Evolutionary conservation across 1,140 invertebrate species (phyloP).

Genomic region (Adelges cooleyi): DNA sequence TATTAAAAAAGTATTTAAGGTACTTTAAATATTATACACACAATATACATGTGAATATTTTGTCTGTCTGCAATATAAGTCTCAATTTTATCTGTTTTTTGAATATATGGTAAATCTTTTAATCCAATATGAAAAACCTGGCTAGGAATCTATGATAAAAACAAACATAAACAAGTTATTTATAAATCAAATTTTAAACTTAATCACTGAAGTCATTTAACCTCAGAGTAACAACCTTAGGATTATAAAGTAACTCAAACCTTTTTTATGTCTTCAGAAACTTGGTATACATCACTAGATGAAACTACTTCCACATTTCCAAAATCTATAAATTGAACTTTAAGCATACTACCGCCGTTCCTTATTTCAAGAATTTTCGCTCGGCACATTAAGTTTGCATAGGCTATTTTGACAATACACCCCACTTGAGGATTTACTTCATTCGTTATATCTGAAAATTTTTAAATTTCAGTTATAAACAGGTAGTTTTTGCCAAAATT

Average conservation of each 20-base stretch:
- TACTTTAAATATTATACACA: neutral
- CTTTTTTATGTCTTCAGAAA: neutral
- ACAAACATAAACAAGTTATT: neutral
- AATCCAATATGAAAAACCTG: neutral
- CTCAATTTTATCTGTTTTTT: neutral
- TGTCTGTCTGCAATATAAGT: neutral
- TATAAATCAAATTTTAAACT: neutral
- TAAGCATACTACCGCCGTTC: neutral
- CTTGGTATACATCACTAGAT: neutral
- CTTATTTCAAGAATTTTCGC: constrained; percentile 1
- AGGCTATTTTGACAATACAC: neutral
- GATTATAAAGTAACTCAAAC: neutral
- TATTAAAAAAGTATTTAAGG: neutral
- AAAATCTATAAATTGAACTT: constrained; percentile 13
- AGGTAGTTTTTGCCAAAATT: too few relatives aligned
- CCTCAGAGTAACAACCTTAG: too few relatives aligned
- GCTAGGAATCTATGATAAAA: neutral
- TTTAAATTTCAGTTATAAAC: too few relatives aligned
- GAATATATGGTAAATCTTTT: neutral
- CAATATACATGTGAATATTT: neutral
- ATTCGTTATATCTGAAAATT: neutral
- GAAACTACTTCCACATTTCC: constrained; percentile 1
- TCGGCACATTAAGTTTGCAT: neutral
- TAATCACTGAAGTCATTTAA: neutral
- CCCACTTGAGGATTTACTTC: neutral